These are phyloP conservation scores for Nomada fucata DNA, from an alignment of 2,888 invertebrate genomes.

Conservation along the genomic window DNA sequence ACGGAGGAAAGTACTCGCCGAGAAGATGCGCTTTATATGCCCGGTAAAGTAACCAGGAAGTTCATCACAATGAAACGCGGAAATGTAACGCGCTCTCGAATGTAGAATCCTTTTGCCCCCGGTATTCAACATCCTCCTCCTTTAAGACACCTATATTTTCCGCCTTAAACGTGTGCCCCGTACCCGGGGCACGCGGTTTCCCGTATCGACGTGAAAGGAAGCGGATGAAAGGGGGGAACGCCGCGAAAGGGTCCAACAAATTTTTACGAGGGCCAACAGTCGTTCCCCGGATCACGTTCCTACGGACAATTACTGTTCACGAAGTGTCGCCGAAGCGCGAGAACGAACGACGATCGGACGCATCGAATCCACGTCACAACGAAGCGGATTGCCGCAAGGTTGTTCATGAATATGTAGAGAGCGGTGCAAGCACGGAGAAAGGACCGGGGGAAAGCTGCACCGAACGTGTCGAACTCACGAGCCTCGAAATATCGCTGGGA, in stretches of 20 bases:
- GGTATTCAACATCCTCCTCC: no score
- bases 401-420: slow-evolving; percentile 69
- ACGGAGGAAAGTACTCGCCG: neutral
- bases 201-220: neutral
- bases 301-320: slow-evolving; percentile 34
- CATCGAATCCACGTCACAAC: slow-evolving; percentile 41
- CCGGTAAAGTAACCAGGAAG: neutral
- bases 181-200: neutral
- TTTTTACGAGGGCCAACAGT: neutral
- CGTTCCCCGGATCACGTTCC: slow-evolving; percentile 31
- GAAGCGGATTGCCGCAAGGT: slow-evolving; percentile 55
- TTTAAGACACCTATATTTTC: neutral
- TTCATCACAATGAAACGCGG: slow-evolving; percentile 13
- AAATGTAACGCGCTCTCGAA: slow-evolving; percentile 10
- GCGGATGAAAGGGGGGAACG: neutral
- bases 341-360: slow-evolving; percentile 29
- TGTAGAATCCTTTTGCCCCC: neutral
- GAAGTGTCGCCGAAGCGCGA: slow-evolving; percentile 1
- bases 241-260: neutral
- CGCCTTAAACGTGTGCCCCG: neutral
- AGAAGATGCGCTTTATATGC: slow-evolving; percentile 17
- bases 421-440: slow-evolving; percentile 40
- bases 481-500: slow-evolving; percentile 30
- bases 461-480: neutral
- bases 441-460: slow-evolving; percentile 4